phyloP scores from a whole-genome alignment of 1,140 invertebrate species.

The Papilio polytes region DNA sequence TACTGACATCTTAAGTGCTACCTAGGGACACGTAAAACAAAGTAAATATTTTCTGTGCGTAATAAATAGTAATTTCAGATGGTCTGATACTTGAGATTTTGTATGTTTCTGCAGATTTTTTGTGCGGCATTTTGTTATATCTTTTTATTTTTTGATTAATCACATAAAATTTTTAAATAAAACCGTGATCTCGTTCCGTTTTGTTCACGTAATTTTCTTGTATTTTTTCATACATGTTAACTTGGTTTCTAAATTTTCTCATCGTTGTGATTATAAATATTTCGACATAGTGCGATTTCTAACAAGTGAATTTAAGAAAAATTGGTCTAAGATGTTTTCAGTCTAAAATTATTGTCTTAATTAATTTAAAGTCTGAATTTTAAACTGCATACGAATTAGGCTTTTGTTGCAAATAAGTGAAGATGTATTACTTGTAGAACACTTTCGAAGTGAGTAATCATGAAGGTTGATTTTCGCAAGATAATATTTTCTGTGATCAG shows the following conservation, averaged over 20 bases:
- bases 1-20: no score
- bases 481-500: background rate
- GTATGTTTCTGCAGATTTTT: no score
- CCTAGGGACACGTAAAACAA: no score
- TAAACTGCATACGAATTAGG: background rate
- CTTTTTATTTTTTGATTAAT: no score
- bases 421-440: background rate
- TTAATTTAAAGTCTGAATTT: background rate
- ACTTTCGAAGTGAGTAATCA: background rate
- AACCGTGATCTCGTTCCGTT: no score
- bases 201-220: no score
- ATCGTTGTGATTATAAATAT: background rate
- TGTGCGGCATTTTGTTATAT: no score
- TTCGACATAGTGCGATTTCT: conserved; percentile 33
- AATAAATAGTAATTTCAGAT: no score
- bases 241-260: background rate
- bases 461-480: background rate
- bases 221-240: no score
- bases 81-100: no score
- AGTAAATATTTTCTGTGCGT: no score
- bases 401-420: background rate
- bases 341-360: conserved; percentile 16
- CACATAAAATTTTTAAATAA: no score
- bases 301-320: conserved; percentile 33
- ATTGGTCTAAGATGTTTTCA: conserved; percentile 39